phyloP scores from a whole-genome alignment of 2,888 invertebrate species.

The Eurytoma adleriae region DNA sequence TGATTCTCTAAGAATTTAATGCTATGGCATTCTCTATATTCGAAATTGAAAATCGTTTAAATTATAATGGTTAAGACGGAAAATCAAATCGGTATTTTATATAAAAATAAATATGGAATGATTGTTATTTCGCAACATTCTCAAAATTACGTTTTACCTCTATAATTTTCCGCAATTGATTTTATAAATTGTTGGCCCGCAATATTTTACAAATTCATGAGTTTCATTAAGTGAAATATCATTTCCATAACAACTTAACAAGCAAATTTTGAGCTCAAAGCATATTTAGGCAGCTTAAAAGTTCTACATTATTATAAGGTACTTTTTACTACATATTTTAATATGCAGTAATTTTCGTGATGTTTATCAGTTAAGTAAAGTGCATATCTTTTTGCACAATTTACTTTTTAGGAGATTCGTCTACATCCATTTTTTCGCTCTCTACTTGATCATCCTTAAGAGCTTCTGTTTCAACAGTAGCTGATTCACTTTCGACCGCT shows the following conservation, averaged over 20 bases:
- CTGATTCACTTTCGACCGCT: too few species aligned
- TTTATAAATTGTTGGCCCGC: conserved; percentile 15
- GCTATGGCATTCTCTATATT: too few species aligned
- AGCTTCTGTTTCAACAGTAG: conserved; percentile 18
- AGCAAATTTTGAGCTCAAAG: conserved; percentile 3
- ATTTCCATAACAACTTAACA: too few species aligned
- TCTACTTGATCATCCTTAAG: conserved; percentile 46
- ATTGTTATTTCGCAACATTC: conserved; percentile 19
- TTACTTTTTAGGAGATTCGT: conserved; percentile 62
- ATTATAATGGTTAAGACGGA: too few species aligned
- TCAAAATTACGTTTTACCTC: not conserved
- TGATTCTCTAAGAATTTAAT: too few species aligned
- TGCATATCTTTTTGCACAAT: conserved; percentile 48
- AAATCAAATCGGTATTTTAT: too few species aligned
- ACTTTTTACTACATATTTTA: conserved; percentile 29
- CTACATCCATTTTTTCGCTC: conserved; percentile 65
- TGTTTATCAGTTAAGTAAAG: not conserved
- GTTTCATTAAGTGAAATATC: too few species aligned
- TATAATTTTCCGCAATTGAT: too few species aligned
- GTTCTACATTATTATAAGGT: conserved; percentile 14
- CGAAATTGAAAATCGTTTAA: too few species aligned
- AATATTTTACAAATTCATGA: too few species aligned
- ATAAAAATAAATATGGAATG: conserved; percentile 35
- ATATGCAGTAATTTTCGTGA: conserved; percentile 11
- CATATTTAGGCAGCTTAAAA: conserved; percentile 24